These are phyloP conservation scores for Discoglossus pictus DNA, from an alignment of 2,797 vertebrate genomes.

Conservation along the genomic window DNA sequence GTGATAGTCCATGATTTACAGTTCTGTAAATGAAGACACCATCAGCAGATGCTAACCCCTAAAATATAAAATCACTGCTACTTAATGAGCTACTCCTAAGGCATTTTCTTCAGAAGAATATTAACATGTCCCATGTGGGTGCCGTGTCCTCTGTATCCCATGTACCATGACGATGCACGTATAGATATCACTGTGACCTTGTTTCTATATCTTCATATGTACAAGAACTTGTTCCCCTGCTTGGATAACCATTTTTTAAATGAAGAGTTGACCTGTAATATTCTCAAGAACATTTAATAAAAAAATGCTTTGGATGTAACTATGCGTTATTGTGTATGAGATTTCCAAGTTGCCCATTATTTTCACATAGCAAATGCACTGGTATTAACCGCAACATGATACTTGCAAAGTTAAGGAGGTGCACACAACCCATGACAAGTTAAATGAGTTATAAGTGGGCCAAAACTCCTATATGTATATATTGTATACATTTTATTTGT, in stretches of 20 bases:
- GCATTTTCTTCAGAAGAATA: conserved; percentile 30
- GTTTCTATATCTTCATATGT: conserved; percentile 24
- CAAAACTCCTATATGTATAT: too few relatives aligned
- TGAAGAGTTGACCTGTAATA: conserved; percentile 16
- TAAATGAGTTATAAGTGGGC: too few relatives aligned
- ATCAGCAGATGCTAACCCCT: conserved; percentile 33
- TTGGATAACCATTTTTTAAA: conserved; percentile 13
- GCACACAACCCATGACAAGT: too few relatives aligned
- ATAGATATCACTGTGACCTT: conserved; percentile 40
- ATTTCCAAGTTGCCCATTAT: too few relatives aligned
- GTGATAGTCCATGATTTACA: conserved; percentile 38
- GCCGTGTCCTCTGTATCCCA: conserved; percentile 37
- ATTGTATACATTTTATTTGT: too few relatives aligned
- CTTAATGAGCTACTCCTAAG: conserved; percentile 48
- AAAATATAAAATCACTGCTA: conserved; percentile 38
- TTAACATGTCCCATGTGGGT: conserved; percentile 45
- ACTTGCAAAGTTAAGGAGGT: too few relatives aligned
- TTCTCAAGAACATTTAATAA: too few relatives aligned
- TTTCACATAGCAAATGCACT: too few relatives aligned
- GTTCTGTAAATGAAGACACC: conserved; percentile 46
- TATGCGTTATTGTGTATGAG: too few relatives aligned
- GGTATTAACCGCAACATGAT: too few relatives aligned
- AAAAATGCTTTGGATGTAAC: too few relatives aligned
- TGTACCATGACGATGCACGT: conserved; percentile 9
- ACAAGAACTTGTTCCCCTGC: conserved; percentile 35